Base-by-base conservation (phyloP, 2,888 invertebrate species). In the Villa cingulata region DNA sequence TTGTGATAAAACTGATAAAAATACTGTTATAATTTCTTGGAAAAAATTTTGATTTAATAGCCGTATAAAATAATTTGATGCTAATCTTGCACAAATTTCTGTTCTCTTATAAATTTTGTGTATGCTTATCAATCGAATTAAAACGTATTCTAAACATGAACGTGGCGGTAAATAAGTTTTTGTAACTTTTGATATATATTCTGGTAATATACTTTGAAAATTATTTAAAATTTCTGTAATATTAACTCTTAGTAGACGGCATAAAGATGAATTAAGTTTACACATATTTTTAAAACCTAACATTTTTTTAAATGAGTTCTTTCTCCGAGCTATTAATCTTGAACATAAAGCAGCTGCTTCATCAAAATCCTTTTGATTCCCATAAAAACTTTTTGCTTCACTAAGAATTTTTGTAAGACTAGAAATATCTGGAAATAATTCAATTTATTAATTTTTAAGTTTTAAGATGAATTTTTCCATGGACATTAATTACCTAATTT, bases 261-360 rank as follows among this genome's bases (percentile, higher is more conserved):
- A 62, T 1, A 66, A 56, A 0, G 64, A 61, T 2, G 62, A 32
- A 45, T 67, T 67, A 3, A 66, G 48, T 48, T 68, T 68, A 18
- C 60, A 58, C 4, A 66, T 50, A 3, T 57, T 49, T 18, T 62
- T 61, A 47, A 64, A 68, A 2, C 66, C 66, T 10, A 56, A 57
- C 60, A 67, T 60, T 17, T 55, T 55, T 2, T 53, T 58, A 50
- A 68, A 68, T 0, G 68, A 68, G 45, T 63, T 65, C 45, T 64
- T 63, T 0, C 67, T 60, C 1, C 65, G 59, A 0, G 65, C 67
- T 58, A 65, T 63, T 1, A 68, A 51, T 2, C 67, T 59, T 2
- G 63, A 63, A 32, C 66, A 57, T 23, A 66, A 43, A 1, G 67
- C 67, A 1, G 65, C 63, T 1, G 59, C 57, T 43, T 64, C 54